Conservation (phyloP, 2,797 vertebrate species). For the Macropus fuliginosus region DNA sequence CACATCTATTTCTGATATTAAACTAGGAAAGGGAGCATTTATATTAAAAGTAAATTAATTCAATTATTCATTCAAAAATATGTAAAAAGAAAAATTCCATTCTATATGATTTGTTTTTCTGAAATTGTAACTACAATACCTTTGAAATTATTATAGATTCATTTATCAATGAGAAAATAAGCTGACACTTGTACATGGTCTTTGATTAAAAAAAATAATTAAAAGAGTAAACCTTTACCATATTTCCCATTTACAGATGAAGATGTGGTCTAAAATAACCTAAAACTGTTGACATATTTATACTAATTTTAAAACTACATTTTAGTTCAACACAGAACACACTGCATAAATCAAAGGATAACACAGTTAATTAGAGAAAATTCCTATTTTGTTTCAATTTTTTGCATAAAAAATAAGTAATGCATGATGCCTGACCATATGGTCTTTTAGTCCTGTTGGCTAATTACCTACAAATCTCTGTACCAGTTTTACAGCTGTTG, state of each 20-base stretch:
- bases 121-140: conserved; percentile 60
- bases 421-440: conserved; percentile 65
- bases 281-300: conserved; percentile 56
- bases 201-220: conserved; percentile 59
- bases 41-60: background rate
- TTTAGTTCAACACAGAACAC: conserved; percentile 60
- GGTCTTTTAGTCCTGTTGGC: conserved; percentile 69
- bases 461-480: conserved; percentile 80
- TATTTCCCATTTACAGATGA: conserved; percentile 55
- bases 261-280: conserved; percentile 63
- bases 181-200: conserved; percentile 46
- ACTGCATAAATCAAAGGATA: conserved; percentile 73
- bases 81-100: conserved; percentile 37
- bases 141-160: conserved; percentile 25
- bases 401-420: conserved; percentile 66
- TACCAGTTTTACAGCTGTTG: conserved; percentile 73
- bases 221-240: conserved; percentile 49
- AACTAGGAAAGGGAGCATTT: background rate
- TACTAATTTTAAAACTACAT: conserved; percentile 66
- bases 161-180: conserved; percentile 54
- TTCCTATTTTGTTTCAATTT: conserved; percentile 40
- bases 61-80: conserved; percentile 13
- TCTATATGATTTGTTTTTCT: conserved; percentile 1
- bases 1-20: background rate
- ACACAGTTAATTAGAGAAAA: conserved; percentile 69